Percentiles rank a stretch among this genome's conserved stretches.
Evolutionary conservation across 1,140 invertebrate genomes (phyloP).

Genomic region (Drosophila lacertosa): DNA sequence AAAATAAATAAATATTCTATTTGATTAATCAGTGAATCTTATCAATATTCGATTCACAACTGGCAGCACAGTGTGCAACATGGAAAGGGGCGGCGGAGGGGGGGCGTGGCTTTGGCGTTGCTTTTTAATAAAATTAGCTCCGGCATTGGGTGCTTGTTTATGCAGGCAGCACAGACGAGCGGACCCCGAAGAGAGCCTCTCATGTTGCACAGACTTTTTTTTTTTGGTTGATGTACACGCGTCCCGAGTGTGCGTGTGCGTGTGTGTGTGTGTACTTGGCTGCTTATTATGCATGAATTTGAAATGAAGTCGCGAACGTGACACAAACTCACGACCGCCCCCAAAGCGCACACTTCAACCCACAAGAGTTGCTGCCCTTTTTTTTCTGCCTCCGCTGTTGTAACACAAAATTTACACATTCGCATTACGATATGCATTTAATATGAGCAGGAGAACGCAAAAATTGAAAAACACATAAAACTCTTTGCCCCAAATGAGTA

Average conservation of each 20-base stretch:
- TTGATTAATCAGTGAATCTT: constrained; percentile 42
- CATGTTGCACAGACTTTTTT: constrained; percentile 65
- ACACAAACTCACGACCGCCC: constrained; percentile 74
- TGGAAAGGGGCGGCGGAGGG: neutral
- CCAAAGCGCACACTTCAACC: constrained; percentile 42
- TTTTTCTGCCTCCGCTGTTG: constrained; percentile 35
- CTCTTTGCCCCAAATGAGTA: constrained; percentile 64
- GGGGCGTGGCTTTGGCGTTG: constrained; percentile 32
- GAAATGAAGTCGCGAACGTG: constrained; percentile 81
- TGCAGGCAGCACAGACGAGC: constrained; percentile 65
- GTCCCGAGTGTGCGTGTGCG: constrained; percentile 22
- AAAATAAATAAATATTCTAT: constrained; percentile 24
- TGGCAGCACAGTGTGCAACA: constrained; percentile 26
- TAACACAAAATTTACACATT: constrained; percentile 75
- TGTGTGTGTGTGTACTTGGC: constrained; percentile 61
- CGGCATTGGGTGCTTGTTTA: constrained; percentile 78
- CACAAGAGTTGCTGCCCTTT: constrained; percentile 22
- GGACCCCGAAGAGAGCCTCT: constrained; percentile 46
- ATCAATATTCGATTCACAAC: constrained; percentile 40
- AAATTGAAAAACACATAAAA: constrained; percentile 73
- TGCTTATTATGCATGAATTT: constrained; percentile 82
- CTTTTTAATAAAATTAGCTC: constrained; percentile 81
- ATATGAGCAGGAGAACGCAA: constrained; percentile 59
- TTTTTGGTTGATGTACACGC: constrained; percentile 24
- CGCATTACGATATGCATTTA: constrained; percentile 80